A percentile compares a stretch with the other conserved stretches of the same genome.
Evolutionary conservation across 2,888 invertebrate genomes (phyloP).

Genomic region (Resseliella maxima): DNA sequence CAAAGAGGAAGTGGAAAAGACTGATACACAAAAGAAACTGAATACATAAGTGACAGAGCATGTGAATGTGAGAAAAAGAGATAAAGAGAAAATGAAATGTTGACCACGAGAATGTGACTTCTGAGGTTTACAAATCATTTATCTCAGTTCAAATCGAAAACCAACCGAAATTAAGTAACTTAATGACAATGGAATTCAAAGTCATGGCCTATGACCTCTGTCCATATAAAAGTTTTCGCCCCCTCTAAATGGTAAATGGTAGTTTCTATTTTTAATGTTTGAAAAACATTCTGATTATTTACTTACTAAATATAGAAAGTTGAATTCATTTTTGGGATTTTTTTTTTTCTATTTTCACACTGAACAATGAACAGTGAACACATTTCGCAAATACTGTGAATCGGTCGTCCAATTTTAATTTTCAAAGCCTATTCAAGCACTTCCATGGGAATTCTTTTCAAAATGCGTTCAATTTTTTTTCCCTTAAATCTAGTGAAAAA

Average conservation of each 20-base stretch:
- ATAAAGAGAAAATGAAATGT: too few relatives aligned
- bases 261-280: not conserved
- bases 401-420: not conserved
- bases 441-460: conserved; percentile 26
- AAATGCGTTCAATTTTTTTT: not conserved
- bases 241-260: not conserved
- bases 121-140: not conserved
- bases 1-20: too few relatives aligned
- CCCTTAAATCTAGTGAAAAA: not conserved
- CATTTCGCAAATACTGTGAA: not conserved
- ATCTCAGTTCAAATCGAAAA: not conserved
- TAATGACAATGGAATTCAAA: not conserved
- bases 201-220: not conserved
- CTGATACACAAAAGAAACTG: too few relatives aligned
- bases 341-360: not conserved
- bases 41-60: too few relatives aligned
- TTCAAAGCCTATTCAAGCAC: not conserved
- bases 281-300: not conserved
- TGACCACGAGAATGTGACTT: not conserved
- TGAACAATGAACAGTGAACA: not conserved
- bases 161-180: not conserved
- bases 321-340: not conserved
- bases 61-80: too few relatives aligned
- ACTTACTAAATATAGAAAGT: not conserved
- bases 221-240: not conserved